Base-by-base conservation (phyloP, 2,113 vertebrate species). In the Chauna torquata region DNA sequence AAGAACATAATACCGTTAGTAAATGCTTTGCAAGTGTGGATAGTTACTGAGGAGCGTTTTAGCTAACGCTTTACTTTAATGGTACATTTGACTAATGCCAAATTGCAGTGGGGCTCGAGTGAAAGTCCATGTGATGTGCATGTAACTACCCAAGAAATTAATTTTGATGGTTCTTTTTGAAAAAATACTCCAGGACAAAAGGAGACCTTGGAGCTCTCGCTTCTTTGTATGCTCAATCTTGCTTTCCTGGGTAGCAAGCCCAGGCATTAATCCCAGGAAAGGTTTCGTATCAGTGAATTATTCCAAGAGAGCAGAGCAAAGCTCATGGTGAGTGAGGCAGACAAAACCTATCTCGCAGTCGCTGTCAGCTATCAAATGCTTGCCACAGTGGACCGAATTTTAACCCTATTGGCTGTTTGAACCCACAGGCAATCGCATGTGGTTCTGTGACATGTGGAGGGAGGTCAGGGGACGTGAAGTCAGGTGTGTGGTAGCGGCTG, bases 81-180 rank as follows among this genome's bases (percentile, higher is more conserved):
- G 95, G 85, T 78, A 79, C 91, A 81, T 95, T 97, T 96, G 94
- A 88, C 94, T 97, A 94, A 96, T 75, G 92, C 86, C 89, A 92
- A 61, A 92, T 93, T 90, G 86, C 82, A 89, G 2, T 28, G 64
- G 44, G 82, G 82, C 82, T 90, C 4, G 2, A 92, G 66, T 79
- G 69, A 82, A 87, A 64, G 80, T 58, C 90, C 3, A 0, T 87
- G 82, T 94, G 89, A 95, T 86, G 68, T 85, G 87, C 89, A 61
- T 82, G 59, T 83, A 94, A 91, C 90, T 87, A 96, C 71, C 87
- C 86, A 68, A 62, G 69, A 94, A 97, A 95, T 97, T 92, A 11
- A 82, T 90, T 86, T 74, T 90, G 95, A 89, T 85, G 88, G 90
- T 22, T 94, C 55, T 74, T 92, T 57, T 68, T 82, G 14, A 49